Percentiles rank a stretch among this genome's conserved stretches.
These are phyloP conservation scores for Plemyria rubiginata DNA, from an alignment of 2,888 invertebrate genomes.

Conservation along the genomic window DNA sequence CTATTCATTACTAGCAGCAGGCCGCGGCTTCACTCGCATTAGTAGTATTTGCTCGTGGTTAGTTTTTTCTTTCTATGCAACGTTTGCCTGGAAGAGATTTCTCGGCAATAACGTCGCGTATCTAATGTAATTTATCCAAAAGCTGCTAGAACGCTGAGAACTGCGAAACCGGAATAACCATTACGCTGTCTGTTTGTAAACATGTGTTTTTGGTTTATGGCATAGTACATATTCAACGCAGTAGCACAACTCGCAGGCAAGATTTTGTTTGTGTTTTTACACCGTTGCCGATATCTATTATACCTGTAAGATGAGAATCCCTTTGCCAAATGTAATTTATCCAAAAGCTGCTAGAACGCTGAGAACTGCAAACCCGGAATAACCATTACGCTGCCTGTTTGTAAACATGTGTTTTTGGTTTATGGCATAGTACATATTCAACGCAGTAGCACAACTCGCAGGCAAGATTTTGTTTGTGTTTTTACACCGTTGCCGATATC, in stretches of 20 bases:
- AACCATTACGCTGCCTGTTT: background rate
- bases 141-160: background rate
- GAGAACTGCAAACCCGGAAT: background rate
- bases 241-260: too few relatives aligned
- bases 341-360: background rate
- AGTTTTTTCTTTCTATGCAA: too few relatives aligned
- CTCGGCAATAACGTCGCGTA: too few relatives aligned
- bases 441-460: background rate
- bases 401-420: constrained; percentile 3
- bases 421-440: background rate
- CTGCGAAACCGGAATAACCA: background rate
- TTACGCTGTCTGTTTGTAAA: background rate
- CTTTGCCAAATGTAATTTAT: constrained; percentile 2
- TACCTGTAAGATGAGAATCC: too few relatives aligned
- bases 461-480: too few relatives aligned
- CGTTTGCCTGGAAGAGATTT: too few relatives aligned
- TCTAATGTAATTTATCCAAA: background rate
- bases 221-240: background rate
- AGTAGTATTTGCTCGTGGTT: too few relatives aligned
- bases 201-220: background rate
- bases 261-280: too few relatives aligned
- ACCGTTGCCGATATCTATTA: too few relatives aligned
- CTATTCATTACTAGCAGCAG: too few relatives aligned
- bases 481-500: too few relatives aligned
- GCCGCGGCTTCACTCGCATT: too few relatives aligned